Evolutionary conservation across 2,888 invertebrate species (phyloP), one percentile per base, ranked within the genome.

Genomic region (Andricus curvator): DNA sequence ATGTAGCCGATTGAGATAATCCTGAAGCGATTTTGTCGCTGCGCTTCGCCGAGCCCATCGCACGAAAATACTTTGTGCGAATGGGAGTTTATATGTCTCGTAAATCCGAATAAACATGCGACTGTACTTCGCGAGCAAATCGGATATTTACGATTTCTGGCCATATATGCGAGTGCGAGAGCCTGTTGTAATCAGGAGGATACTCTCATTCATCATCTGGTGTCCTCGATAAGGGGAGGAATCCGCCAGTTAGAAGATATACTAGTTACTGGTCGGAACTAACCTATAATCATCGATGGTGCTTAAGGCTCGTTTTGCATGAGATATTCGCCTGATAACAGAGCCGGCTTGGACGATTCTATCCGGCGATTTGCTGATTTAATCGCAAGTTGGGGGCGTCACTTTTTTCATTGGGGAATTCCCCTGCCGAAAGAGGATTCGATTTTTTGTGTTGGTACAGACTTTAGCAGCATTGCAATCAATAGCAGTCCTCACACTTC

Each of bases 31-130:
- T 74, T 74, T 74, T 74, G 56, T 56, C 22, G 48, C 44, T 68
- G 25, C 25, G 48, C 48, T 48, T 68, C 56, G 74, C 17, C 25
- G 56, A 56, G 4, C 6, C 51, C 33, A 74, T 56, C 74, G 56
- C n/a, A 56, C 74, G 74, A 56, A 56, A 74, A 74, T 74, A 74
- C 74, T 74, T 74, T 51, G 74, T 74, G 74, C 51, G 56, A 74
- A 74, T 74, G 48, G 33, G 33, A 56, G 56, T 51, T 51, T 74
- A 74, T 68, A 48, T 56, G 56, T 60, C 56, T 74, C 74, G 74
- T 74, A 74, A 74, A 74, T 74, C 74, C 74, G n/a, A 74, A 74
- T 56, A 74, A 74, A 74, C 74, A 74, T 51, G 74, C 33, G 74
- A 74, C 33, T 74, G 56, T 74, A 74, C 74, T 74, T 74, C 33